These are phyloP conservation scores for Taenioides sp. DNA, from an alignment of 2,797 vertebrate genomes.

Conservation along the genomic window DNA sequence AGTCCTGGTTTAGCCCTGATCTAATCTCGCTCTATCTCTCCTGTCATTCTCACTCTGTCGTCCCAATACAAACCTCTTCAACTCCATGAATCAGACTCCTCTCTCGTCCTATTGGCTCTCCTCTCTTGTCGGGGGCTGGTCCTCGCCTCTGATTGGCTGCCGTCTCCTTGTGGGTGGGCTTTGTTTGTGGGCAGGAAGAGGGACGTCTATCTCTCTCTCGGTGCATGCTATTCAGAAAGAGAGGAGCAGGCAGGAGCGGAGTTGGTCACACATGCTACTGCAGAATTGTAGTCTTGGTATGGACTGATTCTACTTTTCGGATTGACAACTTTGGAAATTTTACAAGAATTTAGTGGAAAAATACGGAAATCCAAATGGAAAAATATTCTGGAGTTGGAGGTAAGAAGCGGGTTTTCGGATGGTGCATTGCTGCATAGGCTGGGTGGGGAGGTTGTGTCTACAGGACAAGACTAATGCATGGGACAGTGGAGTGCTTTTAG, in stretches of 20 bases:
- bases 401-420: constrained; percentile 53
- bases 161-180: constrained; percentile 60
- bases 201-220: constrained; percentile 62
- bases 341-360: background rate
- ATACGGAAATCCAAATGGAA: background rate
- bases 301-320: background rate
- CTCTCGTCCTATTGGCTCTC: constrained; percentile 77
- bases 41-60: constrained; percentile 70
- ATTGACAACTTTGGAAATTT: constrained; percentile 2
- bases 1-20: background rate
- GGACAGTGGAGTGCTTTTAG: background rate
- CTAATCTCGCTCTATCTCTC: background rate
- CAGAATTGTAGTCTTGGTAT: background rate
- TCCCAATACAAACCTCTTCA: constrained; percentile 68
- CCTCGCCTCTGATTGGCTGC: constrained; percentile 29
- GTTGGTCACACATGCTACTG: background rate
- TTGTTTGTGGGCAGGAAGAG: constrained; percentile 72
- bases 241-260: constrained; percentile 78
- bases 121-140: constrained; percentile 60
- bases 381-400: constrained; percentile 51
- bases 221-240: constrained; percentile 31
- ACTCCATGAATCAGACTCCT: constrained; percentile 67
- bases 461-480: constrained; percentile 32
- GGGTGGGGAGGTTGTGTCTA: constrained; percentile 65
- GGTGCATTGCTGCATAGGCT: constrained; percentile 70